Conservation (phyloP, 2,888 invertebrate genomes). For the Ophonus ardosiacus region DNA sequence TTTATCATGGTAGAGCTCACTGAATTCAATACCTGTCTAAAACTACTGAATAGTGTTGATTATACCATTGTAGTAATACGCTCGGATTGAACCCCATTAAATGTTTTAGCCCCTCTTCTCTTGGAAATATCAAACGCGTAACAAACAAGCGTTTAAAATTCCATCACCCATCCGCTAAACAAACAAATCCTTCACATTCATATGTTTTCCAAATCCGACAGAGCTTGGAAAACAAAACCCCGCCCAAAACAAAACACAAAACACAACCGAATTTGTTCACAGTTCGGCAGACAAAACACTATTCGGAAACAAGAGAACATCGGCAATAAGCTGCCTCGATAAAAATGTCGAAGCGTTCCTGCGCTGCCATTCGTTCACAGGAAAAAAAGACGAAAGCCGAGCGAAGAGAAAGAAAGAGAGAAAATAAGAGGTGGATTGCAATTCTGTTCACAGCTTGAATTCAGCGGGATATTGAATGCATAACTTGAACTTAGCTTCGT, state of each 20-base stretch:
- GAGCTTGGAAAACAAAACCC: slow-evolving; percentile 22
- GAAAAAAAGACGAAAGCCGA: slow-evolving; percentile 5
- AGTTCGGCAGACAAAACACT: slow-evolving; percentile 60
- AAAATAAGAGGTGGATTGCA: slow-evolving; percentile 55
- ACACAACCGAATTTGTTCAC: slow-evolving; percentile 60
- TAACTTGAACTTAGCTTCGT: slow-evolving; percentile 36
- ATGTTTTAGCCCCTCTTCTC: not conserved
- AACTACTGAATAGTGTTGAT: not conserved
- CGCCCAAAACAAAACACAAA: slow-evolving; percentile 38
- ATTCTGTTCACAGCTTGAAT: slow-evolving; percentile 61
- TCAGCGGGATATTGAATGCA: slow-evolving; percentile 60
- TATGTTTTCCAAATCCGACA: slow-evolving; percentile 36
- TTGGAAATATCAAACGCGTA: slow-evolving; percentile 3
- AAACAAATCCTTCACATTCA: slow-evolving; percentile 38
- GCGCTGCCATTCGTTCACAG: slow-evolving; percentile 29
- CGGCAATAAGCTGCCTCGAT: slow-evolving; percentile 58
- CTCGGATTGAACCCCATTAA: not conserved
- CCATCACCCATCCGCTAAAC: slow-evolving; percentile 17
- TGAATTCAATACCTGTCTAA: too few species aligned
- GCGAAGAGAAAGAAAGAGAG: slow-evolving; percentile 15
- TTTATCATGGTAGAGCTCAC: too few species aligned
- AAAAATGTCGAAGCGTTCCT: slow-evolving; percentile 58
- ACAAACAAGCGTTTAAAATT: slow-evolving; percentile 36
- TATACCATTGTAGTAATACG: not conserved
- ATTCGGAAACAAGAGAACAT: slow-evolving; percentile 58